Conservation (phyloP, 2,888 invertebrate genomes). For the Stenichneumon culpator region DNA sequence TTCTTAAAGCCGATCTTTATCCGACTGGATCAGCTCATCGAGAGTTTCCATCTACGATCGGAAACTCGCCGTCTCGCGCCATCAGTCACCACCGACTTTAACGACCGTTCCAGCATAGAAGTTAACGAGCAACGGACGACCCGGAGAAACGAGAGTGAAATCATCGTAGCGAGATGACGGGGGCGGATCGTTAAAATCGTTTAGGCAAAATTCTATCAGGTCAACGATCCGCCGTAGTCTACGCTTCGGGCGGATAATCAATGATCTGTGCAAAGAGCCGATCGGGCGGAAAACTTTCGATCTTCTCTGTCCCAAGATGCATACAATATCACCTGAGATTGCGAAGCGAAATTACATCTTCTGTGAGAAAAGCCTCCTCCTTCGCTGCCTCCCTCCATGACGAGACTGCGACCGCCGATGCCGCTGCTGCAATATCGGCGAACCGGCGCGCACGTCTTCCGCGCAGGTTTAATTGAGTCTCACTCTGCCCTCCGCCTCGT, state of each 20-base stretch:
- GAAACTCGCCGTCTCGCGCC: constrained; percentile 31
- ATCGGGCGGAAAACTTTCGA: neutral
- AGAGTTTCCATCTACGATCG: constrained; percentile 32
- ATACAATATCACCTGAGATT: neutral
- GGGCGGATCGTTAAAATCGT: constrained; percentile 18
- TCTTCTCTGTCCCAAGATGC: neutral
- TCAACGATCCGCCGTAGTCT: constrained; percentile 28
- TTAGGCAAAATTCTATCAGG: constrained; percentile 14
- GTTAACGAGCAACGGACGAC: constrained; percentile 3
- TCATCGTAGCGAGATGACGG: constrained; percentile 13
- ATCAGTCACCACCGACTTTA: constrained; percentile 32
- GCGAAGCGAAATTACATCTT: neutral
- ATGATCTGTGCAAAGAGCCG: neutral
- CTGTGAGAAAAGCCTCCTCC: constrained; percentile 21
- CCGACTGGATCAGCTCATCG: too few relatives aligned
- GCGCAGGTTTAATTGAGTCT: constrained; percentile 53
- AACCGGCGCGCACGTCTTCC: constrained; percentile 14
- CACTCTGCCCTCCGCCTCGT: neutral
- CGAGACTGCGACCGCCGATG: neutral
- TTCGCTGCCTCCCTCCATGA: neutral
- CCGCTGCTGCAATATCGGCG: constrained; percentile 2
- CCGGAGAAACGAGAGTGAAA: constrained; percentile 28
- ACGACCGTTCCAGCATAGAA: constrained; percentile 18
- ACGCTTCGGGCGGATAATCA: neutral
- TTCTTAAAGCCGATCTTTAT: too few relatives aligned